phyloP scores from a whole-genome alignment of 2,797 vertebrate genomes.

The Margarornis squamiger region DNA sequence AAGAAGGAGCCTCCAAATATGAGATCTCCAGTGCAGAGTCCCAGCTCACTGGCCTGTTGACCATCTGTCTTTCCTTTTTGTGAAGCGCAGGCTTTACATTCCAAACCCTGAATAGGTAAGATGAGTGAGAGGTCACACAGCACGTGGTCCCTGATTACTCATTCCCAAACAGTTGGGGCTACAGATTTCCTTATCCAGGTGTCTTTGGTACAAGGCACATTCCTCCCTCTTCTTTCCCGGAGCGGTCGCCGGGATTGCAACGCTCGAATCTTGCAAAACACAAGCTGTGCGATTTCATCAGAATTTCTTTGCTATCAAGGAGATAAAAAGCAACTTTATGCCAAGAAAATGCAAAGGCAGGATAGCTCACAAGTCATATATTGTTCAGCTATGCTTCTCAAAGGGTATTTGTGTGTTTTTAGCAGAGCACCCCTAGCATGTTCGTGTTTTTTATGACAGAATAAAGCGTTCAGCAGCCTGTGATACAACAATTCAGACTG shows the following conservation, averaged over 20 bases:
- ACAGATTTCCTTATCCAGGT: background rate
- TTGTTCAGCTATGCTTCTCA: slow-evolving; percentile 41
- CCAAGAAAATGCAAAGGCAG: slow-evolving; percentile 14
- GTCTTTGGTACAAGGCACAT: background rate
- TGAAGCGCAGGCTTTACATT: background rate
- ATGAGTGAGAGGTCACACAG: background rate
- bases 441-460: slow-evolving; percentile 68
- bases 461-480: slow-evolving; percentile 63
- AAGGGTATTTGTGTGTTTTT: slow-evolving; percentile 57
- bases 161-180: background rate
- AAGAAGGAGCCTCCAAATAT: background rate
- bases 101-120: background rate
- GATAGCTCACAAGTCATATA: background rate
- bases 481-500: slow-evolving; percentile 70
- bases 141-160: background rate
- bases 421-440: slow-evolving; percentile 63
- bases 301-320: background rate
- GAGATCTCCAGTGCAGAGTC: background rate
- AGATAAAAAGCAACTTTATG: background rate
- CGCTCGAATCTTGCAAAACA: background rate
- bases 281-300: background rate
- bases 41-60: background rate
- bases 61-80: background rate
- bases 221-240: background rate
- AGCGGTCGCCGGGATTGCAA: background rate